Base-by-base conservation (phyloP, 2,113 vertebrate species). In the Hemibagrus wyckioides region DNA sequence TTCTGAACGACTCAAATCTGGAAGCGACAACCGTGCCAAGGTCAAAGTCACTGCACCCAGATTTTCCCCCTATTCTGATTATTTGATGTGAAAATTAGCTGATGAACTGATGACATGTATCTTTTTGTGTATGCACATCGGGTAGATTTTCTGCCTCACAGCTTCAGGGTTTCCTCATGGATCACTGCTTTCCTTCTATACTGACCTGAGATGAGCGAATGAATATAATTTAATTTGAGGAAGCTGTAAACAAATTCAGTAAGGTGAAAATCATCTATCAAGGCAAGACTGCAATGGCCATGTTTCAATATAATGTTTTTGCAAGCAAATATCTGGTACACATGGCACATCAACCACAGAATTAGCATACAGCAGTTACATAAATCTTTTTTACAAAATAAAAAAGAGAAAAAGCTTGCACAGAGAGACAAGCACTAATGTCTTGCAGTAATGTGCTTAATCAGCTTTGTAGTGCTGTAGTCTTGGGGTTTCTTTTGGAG, bases 371-470 rank as follows among this genome's bases (percentile, higher is more conserved):
- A n/a, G n/a, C n/a, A n/a, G n/a, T n/a, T n/a, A n/a, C n/a, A n/a
- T n/a, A n/a, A n/a, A n/a, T n/a, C n/a, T n/a, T n/a, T n/a, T n/a
- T n/a, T n/a, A n/a, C n/a, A n/a, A n/a, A n/a, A n/a, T 8, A 10
- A 39, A n/a, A 52, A 30, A 4, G 23, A 41, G 28, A 69, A 48
- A 50, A 83, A 3, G 11, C 36, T 82, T 44, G 33, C 10, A 69
- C 33, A 65, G 9, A 33, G 61, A 39, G 30, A 84, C 8, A 48
- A 30, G 39, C 17, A 25, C 80, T 83, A 83, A 83, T 84, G 21
- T 39, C 10, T 71, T 71, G 48, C 48, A 71, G 61, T 69, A 83
- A 52, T 54, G 65, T 56, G n/a, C 11, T 84, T 71, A 50, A 69
- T 52, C 48, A 84, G 48, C 63, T 84, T 69, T 25, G n/a, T 71